Base-by-base conservation (phyloP, 2,888 invertebrate genomes). In the Prenolepis imparis region DNA sequence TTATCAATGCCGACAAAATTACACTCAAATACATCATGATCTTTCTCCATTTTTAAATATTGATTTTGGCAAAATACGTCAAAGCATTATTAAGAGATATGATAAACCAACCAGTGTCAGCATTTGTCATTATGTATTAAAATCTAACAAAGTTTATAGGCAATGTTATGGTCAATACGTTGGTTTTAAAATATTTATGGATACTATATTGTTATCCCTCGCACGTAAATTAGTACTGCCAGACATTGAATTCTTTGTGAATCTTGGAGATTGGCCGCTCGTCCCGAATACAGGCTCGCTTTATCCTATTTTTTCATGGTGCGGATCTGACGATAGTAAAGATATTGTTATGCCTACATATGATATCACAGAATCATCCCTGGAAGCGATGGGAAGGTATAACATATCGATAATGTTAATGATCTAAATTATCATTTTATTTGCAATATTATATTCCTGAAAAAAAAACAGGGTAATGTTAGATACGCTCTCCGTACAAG, bases 321-420 rank as follows among this genome's bases (percentile, higher is more conserved):
- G 99, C 95, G 99, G 99, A 1, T 99, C 98, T 86, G 96, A 96
- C 83, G 97, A 97, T 84, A 97, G 97, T 6, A 95, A 96, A 91
- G 99, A 99, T 94, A 98, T 99, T 93, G 96, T 98, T 41, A 96
- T 99, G 96, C 99, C 99, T 9, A 99, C 99, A 0, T 99, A 99
- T 95, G 99, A 99, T 94, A 95, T 99, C 67, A 98, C 98, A 0
- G 98, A 99, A 95, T 97, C 99, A 18, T 97, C 98, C 1, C 94
- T 99, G 86, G 98, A 99, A 95, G 98, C 97, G 95, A 98, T 99
- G 98, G 98, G 98, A 92, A 97, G 98, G 98, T 98, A 95, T 91
- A 90, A 80, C 11, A 55, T 59, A 8, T 74, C 5, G 12, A 61
- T 64, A 28, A 44, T 28, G 11, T 11, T 75, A 44, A 67, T 55